Base-by-base conservation (phyloP, 2,113 vertebrate species). In the Donacobius atricapilla region DNA sequence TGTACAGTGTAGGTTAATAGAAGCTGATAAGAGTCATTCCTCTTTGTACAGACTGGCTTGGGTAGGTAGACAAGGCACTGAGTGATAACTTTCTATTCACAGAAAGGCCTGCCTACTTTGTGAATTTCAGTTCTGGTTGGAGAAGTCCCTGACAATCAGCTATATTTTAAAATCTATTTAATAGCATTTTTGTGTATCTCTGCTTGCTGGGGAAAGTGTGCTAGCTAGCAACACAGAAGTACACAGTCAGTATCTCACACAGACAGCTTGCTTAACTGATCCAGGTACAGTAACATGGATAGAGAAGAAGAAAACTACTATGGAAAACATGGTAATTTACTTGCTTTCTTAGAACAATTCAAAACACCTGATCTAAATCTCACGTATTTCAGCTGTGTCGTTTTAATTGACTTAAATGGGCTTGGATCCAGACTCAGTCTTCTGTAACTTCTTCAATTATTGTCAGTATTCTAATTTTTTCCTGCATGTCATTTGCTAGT, bases 281-380 rank as follows among this genome's bases (percentile, higher is more conserved):
- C 65, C 81, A 40, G 76, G 66, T 83, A n/a, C 60, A 57, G 50
- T 28, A 58, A 72, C 24, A 97, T 97, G 97, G 78, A 56, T 9
- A 63, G 65, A 39, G 80, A 76, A 44, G 66, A 96, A 77, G 93
- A 97, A 92, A 87, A 81, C 90, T 97, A 97, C 92, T 97, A 90
- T 31, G 94, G 90, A 85, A 97, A 97, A 94, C 77, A 94, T 14
- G 93, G 96, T 97, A 97, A 97, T 87, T 85, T 77, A 54, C 47
- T 77, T 87, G 51, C 47, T 63, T 69, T 25, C 54, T 83, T 83
- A 68, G 5, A 27, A 64, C 48, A 56, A 6, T 50, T 72, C 31
- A 9, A 44, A 77, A 19, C 3, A 10, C 13, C 30, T 65, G n/a
- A 87, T 58, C 14, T 76, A 57, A 76, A 71, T 57, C 22, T 71